Evolutionary conservation across 2,888 invertebrate species (phyloP).

Genomic region (Kryphioiulus occultus): DNA sequence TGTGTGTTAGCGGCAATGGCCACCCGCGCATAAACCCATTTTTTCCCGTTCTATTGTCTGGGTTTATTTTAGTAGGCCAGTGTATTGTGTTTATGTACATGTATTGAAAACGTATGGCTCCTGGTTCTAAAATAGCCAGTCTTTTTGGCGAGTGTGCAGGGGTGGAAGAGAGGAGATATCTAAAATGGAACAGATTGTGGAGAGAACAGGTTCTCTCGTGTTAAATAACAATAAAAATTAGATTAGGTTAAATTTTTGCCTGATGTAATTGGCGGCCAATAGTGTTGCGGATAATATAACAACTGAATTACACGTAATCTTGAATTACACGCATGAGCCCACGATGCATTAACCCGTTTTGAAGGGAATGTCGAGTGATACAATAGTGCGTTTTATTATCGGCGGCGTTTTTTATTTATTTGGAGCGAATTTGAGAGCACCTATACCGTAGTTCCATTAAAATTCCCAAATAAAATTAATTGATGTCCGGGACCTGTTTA

Average conservation of each 20-base stretch:
- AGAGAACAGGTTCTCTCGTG: slow-evolving; percentile 5
- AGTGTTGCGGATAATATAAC: background rate
- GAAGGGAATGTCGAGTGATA: background rate
- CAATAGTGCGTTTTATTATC: background rate
- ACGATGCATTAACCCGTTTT: slow-evolving; percentile 5
- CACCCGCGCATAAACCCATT: background rate
- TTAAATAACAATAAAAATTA: slow-evolving; percentile 5
- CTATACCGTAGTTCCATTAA: background rate
- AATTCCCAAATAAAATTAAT: slow-evolving; percentile 5
- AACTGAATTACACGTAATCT: slow-evolving; percentile 5
- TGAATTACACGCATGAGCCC: background rate
- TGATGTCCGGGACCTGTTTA: slow-evolving; percentile 5
- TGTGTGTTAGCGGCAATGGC: background rate
- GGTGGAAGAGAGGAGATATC: slow-evolving; percentile 5
- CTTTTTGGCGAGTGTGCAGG: background rate
- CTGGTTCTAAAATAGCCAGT: background rate
- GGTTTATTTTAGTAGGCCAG: background rate
- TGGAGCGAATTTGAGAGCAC: background rate
- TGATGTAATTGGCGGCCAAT: background rate
- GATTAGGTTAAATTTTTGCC: slow-evolving; percentile 5
- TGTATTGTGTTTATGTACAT: background rate
- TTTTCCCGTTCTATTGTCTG: slow-evolving; percentile 4
- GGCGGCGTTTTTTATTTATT: background rate
- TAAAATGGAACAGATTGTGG: background rate
- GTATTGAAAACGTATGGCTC: background rate